A percentile compares a stretch with the other conserved stretches of the same genome.
Conservation (phyloP, 2,113 vertebrate species). For the Microcebus tavaratra region DNA sequence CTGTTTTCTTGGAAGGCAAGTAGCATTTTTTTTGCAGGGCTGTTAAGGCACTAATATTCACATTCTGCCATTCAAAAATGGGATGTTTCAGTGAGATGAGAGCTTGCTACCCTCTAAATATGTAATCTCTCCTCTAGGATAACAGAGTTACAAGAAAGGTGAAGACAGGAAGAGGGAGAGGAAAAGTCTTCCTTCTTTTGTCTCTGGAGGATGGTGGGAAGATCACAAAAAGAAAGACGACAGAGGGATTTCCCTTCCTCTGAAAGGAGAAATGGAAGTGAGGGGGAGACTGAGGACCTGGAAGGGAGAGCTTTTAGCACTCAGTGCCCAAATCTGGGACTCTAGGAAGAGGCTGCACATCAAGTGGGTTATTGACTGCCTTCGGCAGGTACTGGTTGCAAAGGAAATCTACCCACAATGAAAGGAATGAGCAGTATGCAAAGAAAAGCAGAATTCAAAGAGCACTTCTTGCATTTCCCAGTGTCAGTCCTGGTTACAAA, state of each 20-base stretch:
- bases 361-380: not conserved
- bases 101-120: not conserved
- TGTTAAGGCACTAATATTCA: not conserved
- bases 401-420: not conserved
- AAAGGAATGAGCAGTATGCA: not conserved
- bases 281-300: not conserved
- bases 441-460: not conserved
- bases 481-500: not conserved
- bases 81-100: not conserved
- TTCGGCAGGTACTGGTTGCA: not conserved
- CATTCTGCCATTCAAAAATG: not conserved
- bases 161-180: not conserved
- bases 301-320: not conserved
- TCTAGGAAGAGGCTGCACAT: not conserved
- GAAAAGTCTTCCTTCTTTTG: not conserved
- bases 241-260: not conserved
- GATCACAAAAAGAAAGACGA: not conserved
- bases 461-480: not conserved
- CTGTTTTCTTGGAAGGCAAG: not conserved
- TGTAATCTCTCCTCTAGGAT: not conserved
- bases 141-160: not conserved
- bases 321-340: not conserved
- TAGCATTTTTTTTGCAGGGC: not conserved
- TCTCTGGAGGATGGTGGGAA: not conserved
- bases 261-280: not conserved